A percentile compares a stretch with the other conserved stretches of the same genome.
These are phyloP conservation scores for Odontothrips loti DNA, from an alignment of 2,888 invertebrate species.

Conservation along the genomic window DNA sequence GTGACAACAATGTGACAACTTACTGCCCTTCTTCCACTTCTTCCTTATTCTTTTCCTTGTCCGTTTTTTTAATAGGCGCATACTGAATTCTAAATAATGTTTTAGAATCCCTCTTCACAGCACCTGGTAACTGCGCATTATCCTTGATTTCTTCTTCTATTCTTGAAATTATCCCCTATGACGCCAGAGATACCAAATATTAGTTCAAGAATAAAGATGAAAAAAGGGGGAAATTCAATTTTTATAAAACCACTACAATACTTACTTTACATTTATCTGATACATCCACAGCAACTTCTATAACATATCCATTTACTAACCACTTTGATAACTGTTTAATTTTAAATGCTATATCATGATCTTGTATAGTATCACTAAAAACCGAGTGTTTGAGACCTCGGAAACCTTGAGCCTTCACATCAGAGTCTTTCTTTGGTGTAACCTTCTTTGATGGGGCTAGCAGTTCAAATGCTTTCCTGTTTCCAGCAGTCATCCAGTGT, in stretches of 20 bases:
- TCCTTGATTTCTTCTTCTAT: not conserved
- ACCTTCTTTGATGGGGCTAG: not conserved
- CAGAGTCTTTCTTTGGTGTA: not conserved
- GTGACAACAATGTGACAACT: not conserved
- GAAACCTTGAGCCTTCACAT: not conserved
- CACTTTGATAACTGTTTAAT: not conserved
- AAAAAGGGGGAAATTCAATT: not conserved
- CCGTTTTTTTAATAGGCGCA: not conserved
- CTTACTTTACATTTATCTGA: slow-evolving; percentile 9
- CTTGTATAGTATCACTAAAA: not conserved
- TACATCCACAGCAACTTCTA: not conserved
- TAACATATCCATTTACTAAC: not conserved
- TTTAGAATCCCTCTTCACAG: not conserved
- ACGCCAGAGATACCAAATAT: not conserved
- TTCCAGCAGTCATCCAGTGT: not conserved
- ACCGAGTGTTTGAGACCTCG: not conserved
- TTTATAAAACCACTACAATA: not conserved
- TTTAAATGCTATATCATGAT: not conserved
- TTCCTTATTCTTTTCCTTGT: not conserved
- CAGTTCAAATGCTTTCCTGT: not conserved
- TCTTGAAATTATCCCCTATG: not conserved
- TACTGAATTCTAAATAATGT: not conserved
- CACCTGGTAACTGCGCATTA: not conserved
- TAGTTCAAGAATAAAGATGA: not conserved
- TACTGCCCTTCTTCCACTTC: not conserved